Percentiles rank a stretch among this genome's conserved stretches.
Conservation (phyloP, 2,113 vertebrate species). For the Phylloscopus trochilus region DNA sequence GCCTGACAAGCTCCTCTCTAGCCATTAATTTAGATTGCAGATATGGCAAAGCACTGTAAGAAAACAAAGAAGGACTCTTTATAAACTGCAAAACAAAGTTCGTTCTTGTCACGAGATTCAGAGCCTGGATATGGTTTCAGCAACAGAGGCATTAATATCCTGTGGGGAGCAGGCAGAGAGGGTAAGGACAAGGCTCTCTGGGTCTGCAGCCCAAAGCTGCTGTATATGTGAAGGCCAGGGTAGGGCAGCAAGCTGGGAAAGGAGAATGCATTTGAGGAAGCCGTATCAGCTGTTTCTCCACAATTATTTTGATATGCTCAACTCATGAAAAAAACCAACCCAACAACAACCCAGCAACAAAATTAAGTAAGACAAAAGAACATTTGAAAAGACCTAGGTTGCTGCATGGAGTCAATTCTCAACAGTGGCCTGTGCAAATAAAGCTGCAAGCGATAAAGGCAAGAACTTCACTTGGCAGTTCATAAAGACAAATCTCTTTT, state of each 20-base stretch:
- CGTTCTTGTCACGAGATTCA: background rate
- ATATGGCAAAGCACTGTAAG: background rate
- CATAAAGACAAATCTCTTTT: constrained; percentile 45
- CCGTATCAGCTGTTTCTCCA: background rate
- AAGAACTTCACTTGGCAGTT: background rate
- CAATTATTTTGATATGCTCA: background rate
- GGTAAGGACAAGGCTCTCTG: background rate
- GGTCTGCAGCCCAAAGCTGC: background rate
- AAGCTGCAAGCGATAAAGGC: background rate
- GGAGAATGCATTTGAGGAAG: background rate
- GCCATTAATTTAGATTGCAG: background rate
- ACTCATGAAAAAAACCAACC: background rate
- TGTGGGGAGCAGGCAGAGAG: background rate
- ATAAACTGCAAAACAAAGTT: background rate
- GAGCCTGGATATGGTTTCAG: background rate
- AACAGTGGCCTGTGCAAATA: background rate
- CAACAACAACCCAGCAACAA: background rate
- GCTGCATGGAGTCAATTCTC: background rate
- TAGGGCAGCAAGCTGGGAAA: background rate
- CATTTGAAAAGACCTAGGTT: background rate
- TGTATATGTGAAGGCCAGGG: background rate
- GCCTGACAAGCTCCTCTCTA: background rate
- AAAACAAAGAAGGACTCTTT: constrained; percentile 28
- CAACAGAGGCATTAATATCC: background rate
- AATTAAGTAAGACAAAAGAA: background rate